Evolutionary conservation across 92 coral and sea anemone species (phyloP), one percentile per base, ranked within the genome.

Genomic region (Porites divaricata): DNA sequence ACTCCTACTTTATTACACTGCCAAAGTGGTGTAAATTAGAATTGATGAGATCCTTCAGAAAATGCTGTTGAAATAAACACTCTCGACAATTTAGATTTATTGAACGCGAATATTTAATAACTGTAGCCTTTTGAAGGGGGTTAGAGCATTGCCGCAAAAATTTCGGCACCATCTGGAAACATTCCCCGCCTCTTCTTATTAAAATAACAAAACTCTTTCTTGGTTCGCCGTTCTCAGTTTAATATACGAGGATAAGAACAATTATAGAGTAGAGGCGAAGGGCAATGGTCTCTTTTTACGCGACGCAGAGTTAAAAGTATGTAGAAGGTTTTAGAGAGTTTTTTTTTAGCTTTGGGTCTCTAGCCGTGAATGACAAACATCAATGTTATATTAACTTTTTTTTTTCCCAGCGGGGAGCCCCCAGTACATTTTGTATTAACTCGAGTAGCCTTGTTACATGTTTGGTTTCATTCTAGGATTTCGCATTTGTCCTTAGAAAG

Each of bases 111-210:
- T 35, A 35, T 82, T 91, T 79, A 81, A 87, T 87, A 81, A 87
- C 87, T 81, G 89, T 82, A 67, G 78, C 86, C 80, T 90, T 86
- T 71, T 90, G 76, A 75, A 69, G 83, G 17, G 78, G 66, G 71
- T 79, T 88, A 53, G 53, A 80, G 54, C 63, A 25, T 58, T 45
- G 72, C 90, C 92, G 85, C 87, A 73, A 77, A 77, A 85, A 72
- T 68, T 85, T 85, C 74, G 63, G 79, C 86, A 85, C 85, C 95
- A 91, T 85, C 95, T 91, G 92, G 88, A 81, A 75, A 67, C 16
- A 8, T 61, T 72, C 84, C 74, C 92, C 90, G 92, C 86, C 92
- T 80, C 74, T 74, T 52, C 10, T 88, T 84, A 88, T 91, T 88
- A 85, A 85, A 88, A 85, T 52, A 54, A 81, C 88, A 90, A 90